These are phyloP conservation scores for Ganaspis sp. DNA, from an alignment of 1,140 invertebrate species.

Conservation along the genomic window DNA sequence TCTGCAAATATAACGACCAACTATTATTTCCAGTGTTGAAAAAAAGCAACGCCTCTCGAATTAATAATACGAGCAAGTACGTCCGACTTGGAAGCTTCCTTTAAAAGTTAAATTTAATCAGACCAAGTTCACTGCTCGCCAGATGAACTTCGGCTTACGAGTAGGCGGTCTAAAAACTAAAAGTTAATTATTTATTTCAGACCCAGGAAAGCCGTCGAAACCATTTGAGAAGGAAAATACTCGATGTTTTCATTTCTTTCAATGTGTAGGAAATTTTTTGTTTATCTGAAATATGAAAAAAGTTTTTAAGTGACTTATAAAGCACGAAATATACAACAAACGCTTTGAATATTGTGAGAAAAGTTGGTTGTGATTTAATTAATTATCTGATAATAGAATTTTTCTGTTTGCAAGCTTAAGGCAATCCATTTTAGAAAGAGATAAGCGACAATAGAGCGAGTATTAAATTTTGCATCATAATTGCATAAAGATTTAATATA, in stretches of 20 bases:
- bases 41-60: slow-evolving; percentile 15
- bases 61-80: slow-evolving; percentile 25
- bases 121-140: slow-evolving; percentile 16
- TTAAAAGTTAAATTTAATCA: slow-evolving; percentile 31
- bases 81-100: slow-evolving; percentile 19
- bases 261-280: not conserved
- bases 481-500: not conserved
- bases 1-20: not conserved
- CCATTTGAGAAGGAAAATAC: not conserved
- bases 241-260: not conserved
- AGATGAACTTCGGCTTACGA: not conserved
- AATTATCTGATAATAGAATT: too few species aligned
- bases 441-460: not conserved
- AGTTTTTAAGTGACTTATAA: too few species aligned
- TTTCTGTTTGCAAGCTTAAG: too few species aligned
- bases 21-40: not conserved
- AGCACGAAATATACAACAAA: too few species aligned
- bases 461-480: not conserved
- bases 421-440: not conserved
- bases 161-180: not conserved
- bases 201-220: not conserved
- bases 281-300: not conserved
- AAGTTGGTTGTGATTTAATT: too few species aligned
- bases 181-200: slow-evolving; percentile 1
- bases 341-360: too few species aligned